A percentile compares a stretch with the other conserved stretches of the same genome.
phyloP scores from a whole-genome alignment of 2,888 invertebrate genomes.

The Pristionchus maxplancki region DNA sequence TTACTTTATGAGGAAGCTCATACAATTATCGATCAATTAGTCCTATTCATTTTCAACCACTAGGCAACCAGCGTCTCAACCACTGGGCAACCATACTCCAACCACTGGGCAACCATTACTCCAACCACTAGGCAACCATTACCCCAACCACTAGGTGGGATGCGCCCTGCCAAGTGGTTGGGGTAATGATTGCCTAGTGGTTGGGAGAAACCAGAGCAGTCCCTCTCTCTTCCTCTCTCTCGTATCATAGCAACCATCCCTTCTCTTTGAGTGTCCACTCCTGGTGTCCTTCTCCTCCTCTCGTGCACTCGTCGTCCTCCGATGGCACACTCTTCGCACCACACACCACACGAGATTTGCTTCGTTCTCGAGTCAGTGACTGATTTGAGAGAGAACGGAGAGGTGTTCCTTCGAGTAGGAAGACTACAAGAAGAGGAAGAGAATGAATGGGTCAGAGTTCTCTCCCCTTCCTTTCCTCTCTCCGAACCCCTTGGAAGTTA shows the following conservation, averaged over 20 bases:
- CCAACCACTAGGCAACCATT: no score
- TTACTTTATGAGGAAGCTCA: no score
- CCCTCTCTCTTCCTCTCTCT: background rate
- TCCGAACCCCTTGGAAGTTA: slow-evolving; percentile 2
- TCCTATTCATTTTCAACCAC: no score
- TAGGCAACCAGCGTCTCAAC: no score
- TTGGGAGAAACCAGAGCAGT: no score
- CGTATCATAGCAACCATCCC: slow-evolving; percentile 10
- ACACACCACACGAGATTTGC: slow-evolving; percentile 17
- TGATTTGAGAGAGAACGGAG: background rate
- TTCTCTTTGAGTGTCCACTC: background rate
- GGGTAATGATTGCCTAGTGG: no score
- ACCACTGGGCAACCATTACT: no score
- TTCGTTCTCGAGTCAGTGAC: slow-evolving; percentile 6
- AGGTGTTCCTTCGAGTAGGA: background rate
- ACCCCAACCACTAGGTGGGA: no score
- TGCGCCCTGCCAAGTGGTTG: no score
- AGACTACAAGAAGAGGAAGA: background rate
- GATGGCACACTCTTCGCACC: background rate
- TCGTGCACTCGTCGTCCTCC: background rate
- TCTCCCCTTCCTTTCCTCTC: background rate
- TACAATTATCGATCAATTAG: no score
- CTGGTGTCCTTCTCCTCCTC: background rate
- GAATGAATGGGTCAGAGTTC: slow-evolving; percentile 22
- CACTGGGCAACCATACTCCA: no score